phyloP scores from a whole-genome alignment of 2,113 vertebrate genomes.

The Dunckerocampus dactyliophorus region DNA sequence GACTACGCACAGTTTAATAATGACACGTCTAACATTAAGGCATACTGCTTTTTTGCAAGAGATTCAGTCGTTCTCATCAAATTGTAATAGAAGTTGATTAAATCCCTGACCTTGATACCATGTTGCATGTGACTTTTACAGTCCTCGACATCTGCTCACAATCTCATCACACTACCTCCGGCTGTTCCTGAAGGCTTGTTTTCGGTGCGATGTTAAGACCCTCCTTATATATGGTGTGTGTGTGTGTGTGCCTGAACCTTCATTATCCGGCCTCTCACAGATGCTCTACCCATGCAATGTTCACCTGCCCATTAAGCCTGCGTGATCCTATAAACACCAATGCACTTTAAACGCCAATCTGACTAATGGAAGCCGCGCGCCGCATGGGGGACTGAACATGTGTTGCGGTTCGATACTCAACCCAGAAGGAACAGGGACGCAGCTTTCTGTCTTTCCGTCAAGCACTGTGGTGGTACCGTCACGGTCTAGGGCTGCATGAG shows the following conservation, averaged over 20 bases:
- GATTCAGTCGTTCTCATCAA: not conserved
- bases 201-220: not conserved
- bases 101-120: not conserved
- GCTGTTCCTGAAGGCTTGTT: not conserved
- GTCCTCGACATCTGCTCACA: constrained; percentile 17
- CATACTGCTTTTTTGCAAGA: not conserved
- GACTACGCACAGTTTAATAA: not conserved
- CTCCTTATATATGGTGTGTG: constrained; percentile 2
- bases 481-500: too few relatives aligned
- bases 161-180: constrained; percentile 7
- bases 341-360: constrained; percentile 4
- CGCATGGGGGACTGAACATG: constrained; percentile 3
- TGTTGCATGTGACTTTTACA: constrained; percentile 6
- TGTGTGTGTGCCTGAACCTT: constrained; percentile 2
- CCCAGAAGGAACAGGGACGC: not conserved
- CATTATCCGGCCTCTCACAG: constrained; percentile 8
- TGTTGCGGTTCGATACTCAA: constrained; percentile 7
- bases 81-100: constrained; percentile 1
- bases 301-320: constrained; percentile 17
- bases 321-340: constrained; percentile 18
- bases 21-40: not conserved
- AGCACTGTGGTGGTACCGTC: too few relatives aligned
- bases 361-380: constrained; percentile 13
- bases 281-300: not conserved
- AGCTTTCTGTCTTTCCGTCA: too few relatives aligned